Evolutionary conservation across 2,113 vertebrate species (phyloP).

Genomic region (Pithys albifrons): DNA sequence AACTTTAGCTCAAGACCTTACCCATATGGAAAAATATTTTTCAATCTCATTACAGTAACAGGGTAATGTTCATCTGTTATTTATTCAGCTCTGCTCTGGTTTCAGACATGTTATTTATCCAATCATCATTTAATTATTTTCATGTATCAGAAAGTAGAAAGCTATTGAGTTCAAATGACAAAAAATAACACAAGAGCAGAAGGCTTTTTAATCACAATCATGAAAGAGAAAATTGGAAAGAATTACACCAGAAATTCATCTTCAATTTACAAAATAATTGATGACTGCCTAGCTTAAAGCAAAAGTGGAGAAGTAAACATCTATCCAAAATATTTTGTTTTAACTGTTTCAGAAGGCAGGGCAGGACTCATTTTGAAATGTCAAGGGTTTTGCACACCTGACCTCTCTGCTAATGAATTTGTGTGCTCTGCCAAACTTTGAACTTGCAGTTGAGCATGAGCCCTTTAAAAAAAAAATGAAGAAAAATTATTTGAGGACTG

Average conservation of each 20-base stretch:
- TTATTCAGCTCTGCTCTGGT: not conserved
- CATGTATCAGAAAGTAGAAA: not conserved
- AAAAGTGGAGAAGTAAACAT: not conserved
- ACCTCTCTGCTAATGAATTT: not conserved
- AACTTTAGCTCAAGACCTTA: not conserved
- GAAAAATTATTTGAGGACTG: not conserved
- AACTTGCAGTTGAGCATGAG: not conserved
- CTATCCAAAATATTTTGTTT: not conserved
- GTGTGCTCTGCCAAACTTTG: not conserved
- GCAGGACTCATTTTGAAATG: not conserved
- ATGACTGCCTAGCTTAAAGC: not conserved
- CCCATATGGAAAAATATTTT: not conserved
- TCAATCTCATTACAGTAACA: not conserved
- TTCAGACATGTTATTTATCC: slow-evolving; percentile 21
- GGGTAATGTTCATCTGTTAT: slow-evolving; percentile 12
- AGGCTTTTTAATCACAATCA: slow-evolving; percentile 18
- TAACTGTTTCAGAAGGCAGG: not conserved
- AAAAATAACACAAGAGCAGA: not conserved
- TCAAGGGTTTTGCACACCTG: not conserved
- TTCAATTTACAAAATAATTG: not conserved
- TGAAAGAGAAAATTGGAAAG: slow-evolving; percentile 3
- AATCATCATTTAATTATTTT: slow-evolving; percentile 43
- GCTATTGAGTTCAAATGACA: slow-evolving; percentile 18
- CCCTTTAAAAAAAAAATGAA: not conserved
- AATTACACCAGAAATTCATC: slow-evolving; percentile 6